Percentiles rank a stretch among this genome's conserved stretches.
Conservation (phyloP, 2,888 invertebrate species). For the Entomobrya proxima region DNA sequence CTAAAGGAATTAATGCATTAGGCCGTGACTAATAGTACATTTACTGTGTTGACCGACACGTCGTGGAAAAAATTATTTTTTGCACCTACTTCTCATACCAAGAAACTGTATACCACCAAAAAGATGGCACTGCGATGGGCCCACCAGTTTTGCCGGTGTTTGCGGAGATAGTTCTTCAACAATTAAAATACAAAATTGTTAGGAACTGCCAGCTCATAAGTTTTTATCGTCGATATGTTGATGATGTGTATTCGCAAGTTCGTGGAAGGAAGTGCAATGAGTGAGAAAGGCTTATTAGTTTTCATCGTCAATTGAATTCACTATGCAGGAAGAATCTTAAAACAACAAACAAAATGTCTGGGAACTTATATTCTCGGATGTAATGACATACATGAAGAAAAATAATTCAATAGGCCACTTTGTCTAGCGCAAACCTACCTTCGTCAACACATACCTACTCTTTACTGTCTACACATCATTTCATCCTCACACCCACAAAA, state of each 20-base stretch:
- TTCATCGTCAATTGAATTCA: constrained; percentile 49
- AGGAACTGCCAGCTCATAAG: neutral
- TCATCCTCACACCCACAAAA: constrained; percentile 42
- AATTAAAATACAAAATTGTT: constrained; percentile 39
- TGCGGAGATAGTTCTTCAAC: constrained; percentile 44
- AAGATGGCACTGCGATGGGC: constrained; percentile 51
- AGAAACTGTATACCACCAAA: constrained; percentile 24
- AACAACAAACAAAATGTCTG: neutral
- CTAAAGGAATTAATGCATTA: too few relatives aligned
- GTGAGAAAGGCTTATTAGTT: neutral
- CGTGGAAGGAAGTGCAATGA: neutral
- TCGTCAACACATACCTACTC: constrained; percentile 27
- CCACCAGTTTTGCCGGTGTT: constrained; percentile 49
- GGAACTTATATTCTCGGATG: constrained; percentile 41
- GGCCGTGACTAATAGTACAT: too few relatives aligned
- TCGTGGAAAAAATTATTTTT: too few relatives aligned
- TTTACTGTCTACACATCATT: constrained; percentile 40
- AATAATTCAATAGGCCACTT: neutral
- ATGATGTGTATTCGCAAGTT: constrained; percentile 3
- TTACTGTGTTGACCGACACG: too few relatives aligned
- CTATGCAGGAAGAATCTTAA: constrained; percentile 36
- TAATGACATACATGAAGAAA: neutral
- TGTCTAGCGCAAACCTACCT: constrained; percentile 44
- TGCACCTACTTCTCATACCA: constrained; percentile 25
- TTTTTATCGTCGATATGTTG: constrained; percentile 9